Percentiles rank a stretch among this genome's conserved stretches.
Conservation (phyloP, 2,113 vertebrate species). For the Eublepharis macularius region DNA sequence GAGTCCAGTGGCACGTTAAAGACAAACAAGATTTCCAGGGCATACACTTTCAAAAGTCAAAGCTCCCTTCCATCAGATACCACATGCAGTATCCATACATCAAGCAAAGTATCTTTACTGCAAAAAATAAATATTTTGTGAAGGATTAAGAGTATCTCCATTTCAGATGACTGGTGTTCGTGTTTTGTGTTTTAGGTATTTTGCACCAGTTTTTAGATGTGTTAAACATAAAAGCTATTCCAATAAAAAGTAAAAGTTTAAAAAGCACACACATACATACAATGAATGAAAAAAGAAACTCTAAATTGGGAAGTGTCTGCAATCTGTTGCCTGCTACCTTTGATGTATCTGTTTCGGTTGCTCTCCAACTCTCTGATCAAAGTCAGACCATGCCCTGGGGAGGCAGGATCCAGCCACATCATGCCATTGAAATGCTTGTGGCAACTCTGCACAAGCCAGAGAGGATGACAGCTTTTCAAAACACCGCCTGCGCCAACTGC, state of each 20-base stretch:
- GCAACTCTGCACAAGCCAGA: conserved; percentile 20
- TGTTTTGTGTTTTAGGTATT: neutral
- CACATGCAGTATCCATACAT: neutral
- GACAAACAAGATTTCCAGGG: no score
- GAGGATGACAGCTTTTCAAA: conserved; percentile 12
- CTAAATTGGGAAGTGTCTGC: neutral
- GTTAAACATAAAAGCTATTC: neutral
- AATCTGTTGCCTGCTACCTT: neutral
- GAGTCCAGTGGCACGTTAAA: no score
- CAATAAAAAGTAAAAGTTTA: neutral
- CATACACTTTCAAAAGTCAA: no score
- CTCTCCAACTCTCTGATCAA: conserved; percentile 3
- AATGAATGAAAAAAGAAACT: neutral
- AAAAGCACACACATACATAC: no score
- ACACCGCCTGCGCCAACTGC: neutral
- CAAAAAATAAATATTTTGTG: no score
- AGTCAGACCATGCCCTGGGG: conserved; percentile 19
- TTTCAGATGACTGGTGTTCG: neutral
- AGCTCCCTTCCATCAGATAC: no score
- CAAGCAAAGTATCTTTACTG: neutral
- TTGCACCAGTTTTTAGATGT: neutral
- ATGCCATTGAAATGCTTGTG: conserved; percentile 22
- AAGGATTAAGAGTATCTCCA: neutral
- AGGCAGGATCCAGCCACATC: conserved; percentile 9
- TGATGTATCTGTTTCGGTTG: neutral